phyloP scores from a whole-genome alignment of 2,113 vertebrate species.

The Platanista minor region DNA sequence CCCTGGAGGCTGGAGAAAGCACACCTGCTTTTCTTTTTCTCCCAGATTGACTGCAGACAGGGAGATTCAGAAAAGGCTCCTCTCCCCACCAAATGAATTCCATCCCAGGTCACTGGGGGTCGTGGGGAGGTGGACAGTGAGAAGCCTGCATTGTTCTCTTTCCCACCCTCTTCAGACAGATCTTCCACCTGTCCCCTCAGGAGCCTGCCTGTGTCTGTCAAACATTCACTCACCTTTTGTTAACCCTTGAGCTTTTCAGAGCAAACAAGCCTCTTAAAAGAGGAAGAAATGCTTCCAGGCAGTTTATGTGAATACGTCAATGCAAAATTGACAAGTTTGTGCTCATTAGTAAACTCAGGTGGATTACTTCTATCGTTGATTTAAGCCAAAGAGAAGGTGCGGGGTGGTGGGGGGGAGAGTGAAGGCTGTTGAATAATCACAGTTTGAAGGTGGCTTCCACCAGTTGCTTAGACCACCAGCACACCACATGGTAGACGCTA shows the following conservation, averaged over 20 bases:
- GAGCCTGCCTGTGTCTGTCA: slow-evolving; percentile 13
- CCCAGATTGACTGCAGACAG: not conserved
- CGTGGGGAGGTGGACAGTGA: not conserved
- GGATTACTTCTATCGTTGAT: slow-evolving; percentile 2
- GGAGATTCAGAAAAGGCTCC: not conserved
- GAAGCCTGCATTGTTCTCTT: not conserved
- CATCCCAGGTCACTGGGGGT: not conserved
- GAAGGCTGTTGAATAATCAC: not conserved
- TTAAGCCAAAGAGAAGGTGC: slow-evolving; percentile 28
- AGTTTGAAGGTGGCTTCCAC: not conserved
- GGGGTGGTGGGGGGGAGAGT: not conserved
- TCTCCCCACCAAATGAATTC: not conserved
- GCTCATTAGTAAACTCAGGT: slow-evolving; percentile 40
- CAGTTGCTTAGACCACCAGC: not conserved
- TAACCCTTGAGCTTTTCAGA: slow-evolving; percentile 49
- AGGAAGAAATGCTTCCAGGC: slow-evolving; percentile 46
- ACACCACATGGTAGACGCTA: not conserved
- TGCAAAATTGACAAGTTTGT: slow-evolving; percentile 43
- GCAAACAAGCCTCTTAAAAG: slow-evolving; percentile 49
- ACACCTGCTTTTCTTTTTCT: slow-evolving; percentile 38
- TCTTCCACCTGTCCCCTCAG: slow-evolving; percentile 50
- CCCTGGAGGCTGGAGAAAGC: not conserved
- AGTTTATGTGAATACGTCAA: not conserved
- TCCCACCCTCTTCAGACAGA: not conserved
- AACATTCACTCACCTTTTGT: slow-evolving; percentile 53